Percentiles rank a stretch among this genome's conserved stretches.
Conservation (phyloP, 2,113 vertebrate species). For the Mobula hypostoma region DNA sequence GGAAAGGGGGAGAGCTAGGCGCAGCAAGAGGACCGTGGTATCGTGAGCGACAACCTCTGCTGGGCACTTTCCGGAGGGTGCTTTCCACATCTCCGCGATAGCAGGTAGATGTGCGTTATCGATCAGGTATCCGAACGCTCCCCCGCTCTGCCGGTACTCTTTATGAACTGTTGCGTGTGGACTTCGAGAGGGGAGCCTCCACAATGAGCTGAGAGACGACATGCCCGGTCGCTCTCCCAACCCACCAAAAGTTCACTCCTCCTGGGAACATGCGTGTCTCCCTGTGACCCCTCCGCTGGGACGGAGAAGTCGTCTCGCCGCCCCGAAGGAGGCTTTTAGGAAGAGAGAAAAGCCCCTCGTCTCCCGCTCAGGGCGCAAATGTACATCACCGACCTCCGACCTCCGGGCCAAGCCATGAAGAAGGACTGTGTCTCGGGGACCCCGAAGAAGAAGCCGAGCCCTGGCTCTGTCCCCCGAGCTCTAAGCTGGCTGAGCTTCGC, state of each 20-base stretch:
- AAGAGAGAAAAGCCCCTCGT: conserved; percentile 9
- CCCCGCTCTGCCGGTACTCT: too few species aligned
- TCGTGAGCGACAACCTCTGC: not conserved
- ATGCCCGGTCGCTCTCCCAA: not conserved
- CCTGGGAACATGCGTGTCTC: too few species aligned
- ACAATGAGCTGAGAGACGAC: not conserved
- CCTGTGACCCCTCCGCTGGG: conserved; percentile 26
- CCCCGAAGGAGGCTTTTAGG: conserved; percentile 41
- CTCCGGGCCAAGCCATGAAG: conserved; percentile 65
- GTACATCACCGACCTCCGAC: conserved; percentile 38
- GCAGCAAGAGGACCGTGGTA: too few species aligned
- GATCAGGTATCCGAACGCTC: not conserved
- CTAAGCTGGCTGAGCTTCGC: conserved; percentile 89
- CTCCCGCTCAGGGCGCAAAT: not conserved
- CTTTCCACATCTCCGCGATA: not conserved
- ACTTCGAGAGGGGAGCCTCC: not conserved
- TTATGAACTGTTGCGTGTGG: not conserved
- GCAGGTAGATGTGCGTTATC: not conserved
- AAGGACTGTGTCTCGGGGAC: conserved; percentile 71
- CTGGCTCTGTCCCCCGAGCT: conserved; percentile 72
- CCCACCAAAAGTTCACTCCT: too few species aligned
- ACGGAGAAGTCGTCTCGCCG: conserved; percentile 40
- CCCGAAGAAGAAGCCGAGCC: conserved; percentile 68
- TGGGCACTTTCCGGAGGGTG: not conserved
- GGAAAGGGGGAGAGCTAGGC: too few species aligned